Evolutionary conservation across 2,888 invertebrate species (phyloP).

Genomic region (Scaptomyza cyrtandrae): DNA sequence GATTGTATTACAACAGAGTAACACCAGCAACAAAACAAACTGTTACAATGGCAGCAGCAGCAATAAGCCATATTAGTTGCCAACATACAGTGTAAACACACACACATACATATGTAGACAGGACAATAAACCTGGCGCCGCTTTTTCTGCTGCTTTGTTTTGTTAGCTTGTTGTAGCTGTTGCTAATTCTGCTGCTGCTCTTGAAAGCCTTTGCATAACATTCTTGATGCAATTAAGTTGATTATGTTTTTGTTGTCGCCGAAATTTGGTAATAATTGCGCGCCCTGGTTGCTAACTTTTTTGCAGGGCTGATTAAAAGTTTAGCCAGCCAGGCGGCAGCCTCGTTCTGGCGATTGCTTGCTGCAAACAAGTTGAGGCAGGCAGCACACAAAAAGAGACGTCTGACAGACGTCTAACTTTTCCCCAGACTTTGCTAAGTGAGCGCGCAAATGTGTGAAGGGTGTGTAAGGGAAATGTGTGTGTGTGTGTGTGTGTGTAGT

Average conservation of each 20-base stretch:
- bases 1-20: constrained; percentile 68
- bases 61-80: constrained; percentile 41
- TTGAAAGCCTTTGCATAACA: constrained; percentile 48
- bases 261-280: constrained; percentile 70
- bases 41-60: constrained; percentile 6
- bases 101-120: constrained; percentile 20
- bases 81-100: constrained; percentile 40
- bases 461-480: constrained; percentile 9
- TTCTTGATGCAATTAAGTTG: constrained; percentile 75
- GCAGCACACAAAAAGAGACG: constrained; percentile 27
- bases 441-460: neutral
- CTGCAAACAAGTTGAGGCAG: constrained; percentile 61
- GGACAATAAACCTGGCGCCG: constrained; percentile 76
- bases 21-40: constrained; percentile 12
- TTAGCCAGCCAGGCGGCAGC: constrained; percentile 53
- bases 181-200: constrained; percentile 8
- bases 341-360: constrained; percentile 21
- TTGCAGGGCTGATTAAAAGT: constrained; percentile 66
- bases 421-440: constrained; percentile 60
- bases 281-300: constrained; percentile 44
- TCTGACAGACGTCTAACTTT: constrained; percentile 71
- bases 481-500: constrained; percentile 17
- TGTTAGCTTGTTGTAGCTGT: constrained; percentile 17
- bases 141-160: constrained; percentile 30
- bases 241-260: constrained; percentile 73